Evolutionary conservation across 2,888 invertebrate genomes (phyloP).

Genomic region (Lissonota sp.): DNA sequence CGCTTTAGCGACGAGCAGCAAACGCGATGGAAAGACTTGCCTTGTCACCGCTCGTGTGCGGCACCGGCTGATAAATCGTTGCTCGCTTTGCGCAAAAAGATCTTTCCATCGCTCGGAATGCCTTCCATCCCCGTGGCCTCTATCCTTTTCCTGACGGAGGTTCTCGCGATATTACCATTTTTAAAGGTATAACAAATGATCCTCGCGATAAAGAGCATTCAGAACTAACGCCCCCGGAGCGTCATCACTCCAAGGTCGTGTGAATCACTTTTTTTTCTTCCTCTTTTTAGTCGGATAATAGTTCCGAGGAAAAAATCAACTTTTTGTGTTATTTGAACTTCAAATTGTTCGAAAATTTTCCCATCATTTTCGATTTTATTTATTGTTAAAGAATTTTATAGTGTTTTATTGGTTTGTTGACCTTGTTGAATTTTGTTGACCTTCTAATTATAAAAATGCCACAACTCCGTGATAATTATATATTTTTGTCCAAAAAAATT

Average conservation of each 20-base stretch:
- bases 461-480: too few relatives aligned
- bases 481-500: too few relatives aligned
- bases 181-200: slow-evolving; percentile 79
- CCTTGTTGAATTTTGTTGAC: too few relatives aligned
- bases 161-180: slow-evolving; percentile 73
- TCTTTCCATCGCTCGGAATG: slow-evolving; percentile 11
- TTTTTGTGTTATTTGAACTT: too few relatives aligned
- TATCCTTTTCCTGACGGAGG: slow-evolving; percentile 29
- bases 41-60: slow-evolving; percentile 48
- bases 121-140: slow-evolving; percentile 23
- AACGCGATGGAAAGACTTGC: slow-evolving; percentile 45
- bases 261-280: slow-evolving; percentile 42
- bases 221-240: slow-evolving; percentile 65
- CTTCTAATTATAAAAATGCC: too few relatives aligned
- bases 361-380: too few relatives aligned
- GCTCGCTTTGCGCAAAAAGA: slow-evolving; percentile 46
- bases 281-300: slow-evolving; percentile 31
- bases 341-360: too few relatives aligned
- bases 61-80: slow-evolving; percentile 74
- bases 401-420: too few relatives aligned
- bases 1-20: slow-evolving; percentile 22
- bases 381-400: too few relatives aligned
- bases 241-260: slow-evolving; percentile 65
- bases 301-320: background rate
- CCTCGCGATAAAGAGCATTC: slow-evolving; percentile 76